A percentile compares a stretch with the other conserved stretches of the same genome.
These are phyloP conservation scores for Isotomurus palustris DNA, from an alignment of 2,888 invertebrate species.

Conservation along the genomic window DNA sequence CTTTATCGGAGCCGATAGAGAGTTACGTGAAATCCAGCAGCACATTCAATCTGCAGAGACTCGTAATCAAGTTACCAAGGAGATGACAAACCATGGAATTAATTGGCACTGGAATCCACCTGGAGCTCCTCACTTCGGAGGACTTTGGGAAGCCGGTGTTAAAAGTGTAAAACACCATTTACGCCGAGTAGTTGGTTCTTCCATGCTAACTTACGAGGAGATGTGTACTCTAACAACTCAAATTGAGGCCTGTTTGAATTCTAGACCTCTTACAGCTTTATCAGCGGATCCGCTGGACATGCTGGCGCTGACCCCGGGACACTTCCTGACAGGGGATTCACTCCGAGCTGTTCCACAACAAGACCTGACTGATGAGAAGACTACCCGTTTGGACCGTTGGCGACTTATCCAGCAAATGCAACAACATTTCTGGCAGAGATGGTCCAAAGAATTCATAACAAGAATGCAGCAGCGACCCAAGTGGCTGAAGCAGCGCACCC, in stretches of 20 bases:
- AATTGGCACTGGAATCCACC: conserved; percentile 49
- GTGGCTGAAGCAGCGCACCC: too few relatives aligned
- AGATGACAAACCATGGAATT: conserved; percentile 31
- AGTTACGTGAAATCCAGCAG: conserved; percentile 26
- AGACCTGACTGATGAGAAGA: too few relatives aligned
- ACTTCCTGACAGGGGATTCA: conserved; percentile 30
- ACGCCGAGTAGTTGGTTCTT: conserved; percentile 43
- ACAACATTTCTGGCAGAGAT: too few relatives aligned
- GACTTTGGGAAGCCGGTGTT: conserved; percentile 49
- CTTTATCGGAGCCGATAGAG: conserved; percentile 29
- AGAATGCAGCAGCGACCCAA: too few relatives aligned
- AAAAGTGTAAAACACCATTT: conserved; percentile 48
- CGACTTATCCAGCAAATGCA: too few relatives aligned
- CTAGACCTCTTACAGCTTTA: conserved; percentile 44
- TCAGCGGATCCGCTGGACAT: conserved; percentile 43
- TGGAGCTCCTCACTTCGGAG: conserved; percentile 48
- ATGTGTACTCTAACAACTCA: conserved; percentile 46
- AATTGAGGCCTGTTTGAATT: conserved; percentile 48
- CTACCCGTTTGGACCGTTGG: too few relatives aligned
- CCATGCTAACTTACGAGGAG: conserved; percentile 47
- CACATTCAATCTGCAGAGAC: not conserved
- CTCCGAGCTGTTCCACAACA: too few relatives aligned
- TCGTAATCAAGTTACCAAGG: not conserved
- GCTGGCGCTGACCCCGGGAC: conserved; percentile 42
- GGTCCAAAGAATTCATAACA: too few relatives aligned